A percentile compares a stretch with the other conserved stretches of the same genome.
Evolutionary conservation across 2,888 invertebrate genomes (phyloP).

Genomic region (Epirrhoe tristata): DNA sequence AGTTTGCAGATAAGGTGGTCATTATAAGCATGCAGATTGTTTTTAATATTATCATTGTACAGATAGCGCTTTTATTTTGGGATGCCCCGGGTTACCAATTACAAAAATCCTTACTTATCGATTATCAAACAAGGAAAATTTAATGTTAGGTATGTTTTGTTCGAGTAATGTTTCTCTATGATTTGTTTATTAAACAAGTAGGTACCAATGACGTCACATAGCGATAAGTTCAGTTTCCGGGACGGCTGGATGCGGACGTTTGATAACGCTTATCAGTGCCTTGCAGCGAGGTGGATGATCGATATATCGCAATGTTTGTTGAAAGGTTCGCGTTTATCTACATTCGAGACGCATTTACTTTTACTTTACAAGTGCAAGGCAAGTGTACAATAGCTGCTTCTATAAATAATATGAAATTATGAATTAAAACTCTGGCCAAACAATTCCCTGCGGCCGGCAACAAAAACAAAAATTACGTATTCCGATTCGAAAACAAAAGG

Average conservation of each 20-base stretch:
- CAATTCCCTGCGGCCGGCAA: neutral
- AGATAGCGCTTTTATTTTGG: neutral
- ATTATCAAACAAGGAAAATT: slow-evolving; percentile 10
- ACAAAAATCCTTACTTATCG: neutral
- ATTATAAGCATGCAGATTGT: too few relatives aligned
- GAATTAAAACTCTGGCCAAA: too few relatives aligned
- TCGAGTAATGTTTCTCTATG: neutral
- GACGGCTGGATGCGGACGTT: slow-evolving; percentile 66
- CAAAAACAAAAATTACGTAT: slow-evolving; percentile 5
- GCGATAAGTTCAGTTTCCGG: slow-evolving; percentile 60
- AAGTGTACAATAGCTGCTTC: neutral
- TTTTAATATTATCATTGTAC: neutral
- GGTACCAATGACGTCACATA: slow-evolving; percentile 18
- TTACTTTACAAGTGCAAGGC: slow-evolving; percentile 1
- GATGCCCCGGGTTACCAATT: neutral
- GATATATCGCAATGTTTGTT: slow-evolving; percentile 68
- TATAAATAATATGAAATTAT: too few relatives aligned
- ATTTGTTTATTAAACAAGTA: slow-evolving; percentile 20
- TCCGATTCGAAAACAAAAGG: slow-evolving; percentile 30
- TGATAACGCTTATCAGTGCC: slow-evolving; percentile 71
- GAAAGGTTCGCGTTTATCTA: slow-evolving; percentile 53
- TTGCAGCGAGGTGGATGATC: slow-evolving; percentile 72
- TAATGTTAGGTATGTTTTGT: neutral
- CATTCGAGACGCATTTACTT: slow-evolving; percentile 19
- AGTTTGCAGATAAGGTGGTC: too few relatives aligned